Conservation (phyloP, 2,113 vertebrate genomes). For the Lamprotornis superbus region DNA sequence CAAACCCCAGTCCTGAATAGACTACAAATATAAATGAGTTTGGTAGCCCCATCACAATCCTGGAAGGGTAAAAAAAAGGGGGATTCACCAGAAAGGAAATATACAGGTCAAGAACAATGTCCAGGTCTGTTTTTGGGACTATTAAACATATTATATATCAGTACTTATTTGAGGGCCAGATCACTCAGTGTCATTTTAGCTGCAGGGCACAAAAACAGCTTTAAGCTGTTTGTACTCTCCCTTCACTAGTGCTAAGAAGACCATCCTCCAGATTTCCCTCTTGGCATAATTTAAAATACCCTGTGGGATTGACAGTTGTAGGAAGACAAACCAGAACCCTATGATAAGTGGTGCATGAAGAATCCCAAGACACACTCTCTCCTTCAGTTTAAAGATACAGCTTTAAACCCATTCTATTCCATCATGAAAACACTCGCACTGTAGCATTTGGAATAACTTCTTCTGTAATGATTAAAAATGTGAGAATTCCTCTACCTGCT, state of each 20-base stretch:
- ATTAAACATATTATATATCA: neutral
- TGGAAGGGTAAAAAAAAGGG: rapidly evolving
- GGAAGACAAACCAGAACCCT: neutral
- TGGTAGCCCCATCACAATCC: neutral
- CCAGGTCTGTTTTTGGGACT: neutral
- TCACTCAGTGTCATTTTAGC: neutral
- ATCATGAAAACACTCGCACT: neutral
- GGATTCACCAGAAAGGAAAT: neutral
- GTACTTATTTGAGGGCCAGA: neutral
- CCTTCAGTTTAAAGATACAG: neutral
- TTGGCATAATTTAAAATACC: neutral
- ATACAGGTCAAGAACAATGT: neutral
- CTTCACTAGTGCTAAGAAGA: neutral
- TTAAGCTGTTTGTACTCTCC: neutral
- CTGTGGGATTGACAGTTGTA: neutral
- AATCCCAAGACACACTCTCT: neutral
- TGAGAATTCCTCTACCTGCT: neutral
- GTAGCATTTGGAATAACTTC: neutral
- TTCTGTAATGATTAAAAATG: neutral
- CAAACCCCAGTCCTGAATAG: neutral
- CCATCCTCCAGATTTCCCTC: rapidly evolving
- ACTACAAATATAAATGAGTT: neutral
- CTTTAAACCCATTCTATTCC: neutral
- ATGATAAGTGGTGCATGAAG: neutral
- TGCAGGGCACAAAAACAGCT: neutral